A percentile compares a stretch with the other conserved stretches of the same genome.
phyloP scores from a whole-genome alignment of 64 coral and sea anemone species.

The Porites australiensis region DNA sequence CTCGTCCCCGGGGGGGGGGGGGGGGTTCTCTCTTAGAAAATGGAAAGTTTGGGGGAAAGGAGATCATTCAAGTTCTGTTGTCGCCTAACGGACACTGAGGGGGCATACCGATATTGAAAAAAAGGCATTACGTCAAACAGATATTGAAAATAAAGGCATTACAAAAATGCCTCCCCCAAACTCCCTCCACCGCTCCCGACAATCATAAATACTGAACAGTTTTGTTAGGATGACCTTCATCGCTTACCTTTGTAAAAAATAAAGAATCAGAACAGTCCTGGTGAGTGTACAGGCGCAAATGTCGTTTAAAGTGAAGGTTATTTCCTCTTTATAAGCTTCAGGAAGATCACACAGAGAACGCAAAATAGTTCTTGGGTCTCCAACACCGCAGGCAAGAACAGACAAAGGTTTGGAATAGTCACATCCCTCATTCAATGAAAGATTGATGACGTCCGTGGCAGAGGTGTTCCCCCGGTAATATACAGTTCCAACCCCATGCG shows the following conservation, averaged over 20 bases:
- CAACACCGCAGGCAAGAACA: constrained; percentile 59
- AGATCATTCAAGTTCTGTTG: no score
- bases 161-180: no score
- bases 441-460: constrained; percentile 48
- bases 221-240: no score
- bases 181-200: no score
- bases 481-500: neutral
- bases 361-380: constrained; percentile 49
- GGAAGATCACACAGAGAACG: constrained; percentile 41
- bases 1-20: no score
- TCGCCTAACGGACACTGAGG: no score
- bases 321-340: constrained; percentile 27
- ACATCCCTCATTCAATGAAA: constrained; percentile 57
- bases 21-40: no score
- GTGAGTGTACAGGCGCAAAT: constrained; percentile 61
- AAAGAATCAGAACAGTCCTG: constrained; percentile 63
- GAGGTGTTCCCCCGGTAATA: constrained; percentile 75
- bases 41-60: no score
- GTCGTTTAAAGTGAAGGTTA: constrained; percentile 72
- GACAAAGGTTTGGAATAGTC: constrained; percentile 24
- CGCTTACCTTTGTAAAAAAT: constrained; percentile 51
- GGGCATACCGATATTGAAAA: no score
- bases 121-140: no score
- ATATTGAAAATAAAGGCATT: no score
- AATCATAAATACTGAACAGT: no score